Conservation (phyloP, 2,797 vertebrate genomes). For the Rhinichthys osculus region DNA sequence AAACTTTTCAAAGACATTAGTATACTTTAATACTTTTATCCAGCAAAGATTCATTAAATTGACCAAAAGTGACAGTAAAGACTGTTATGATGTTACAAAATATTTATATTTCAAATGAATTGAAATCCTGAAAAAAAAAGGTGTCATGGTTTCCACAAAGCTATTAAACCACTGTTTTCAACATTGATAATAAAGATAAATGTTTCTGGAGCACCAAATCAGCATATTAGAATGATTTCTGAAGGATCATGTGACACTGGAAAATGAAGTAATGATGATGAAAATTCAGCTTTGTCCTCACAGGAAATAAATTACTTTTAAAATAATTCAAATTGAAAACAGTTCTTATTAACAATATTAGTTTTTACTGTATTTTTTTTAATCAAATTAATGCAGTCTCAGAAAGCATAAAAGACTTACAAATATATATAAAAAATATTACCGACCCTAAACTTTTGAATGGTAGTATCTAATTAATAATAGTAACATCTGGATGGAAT, state of each 20-base stretch:
- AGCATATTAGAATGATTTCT: background rate
- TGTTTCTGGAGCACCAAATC: background rate
- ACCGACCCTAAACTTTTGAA: background rate
- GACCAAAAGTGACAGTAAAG: background rate
- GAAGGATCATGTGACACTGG: background rate
- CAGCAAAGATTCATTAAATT: background rate
- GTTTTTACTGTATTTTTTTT: background rate
- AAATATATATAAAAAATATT: background rate
- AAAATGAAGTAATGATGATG: background rate
- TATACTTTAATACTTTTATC: background rate
- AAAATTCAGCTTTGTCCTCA: background rate
- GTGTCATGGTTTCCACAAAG: too few species aligned
- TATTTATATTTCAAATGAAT: too few species aligned
- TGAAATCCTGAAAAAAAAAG: background rate
- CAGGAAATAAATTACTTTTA: background rate
- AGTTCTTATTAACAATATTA: background rate
- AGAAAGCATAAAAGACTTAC: too few species aligned
- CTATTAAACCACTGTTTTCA: background rate
- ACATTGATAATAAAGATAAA: background rate
- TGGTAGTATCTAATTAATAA: background rate
- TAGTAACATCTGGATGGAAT: too few species aligned
- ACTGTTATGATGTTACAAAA: too few species aligned
- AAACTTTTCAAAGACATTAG: too few species aligned
- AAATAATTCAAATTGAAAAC: background rate
- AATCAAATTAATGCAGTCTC: too few species aligned